These are phyloP conservation scores for Panorpa germanica DNA, from an alignment of 2,888 invertebrate species.

Conservation along the genomic window DNA sequence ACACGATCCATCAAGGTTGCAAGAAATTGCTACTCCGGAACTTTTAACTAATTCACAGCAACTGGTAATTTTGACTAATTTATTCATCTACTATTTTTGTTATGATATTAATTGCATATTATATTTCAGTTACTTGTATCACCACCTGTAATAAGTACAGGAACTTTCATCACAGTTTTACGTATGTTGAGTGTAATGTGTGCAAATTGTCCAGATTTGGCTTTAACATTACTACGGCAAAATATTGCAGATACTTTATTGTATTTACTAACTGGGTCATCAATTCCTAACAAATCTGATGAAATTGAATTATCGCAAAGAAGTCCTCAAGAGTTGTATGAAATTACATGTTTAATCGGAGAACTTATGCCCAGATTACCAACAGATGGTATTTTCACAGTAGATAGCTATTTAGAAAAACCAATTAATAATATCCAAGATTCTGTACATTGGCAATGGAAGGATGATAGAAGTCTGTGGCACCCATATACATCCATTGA, in stretches of 20 bases:
- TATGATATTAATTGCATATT: constrained; percentile 1
- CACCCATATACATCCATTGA: constrained; percentile 88
- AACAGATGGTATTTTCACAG: constrained; percentile 85
- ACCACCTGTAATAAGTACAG: constrained; percentile 87
- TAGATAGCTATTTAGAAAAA: constrained; percentile 71
- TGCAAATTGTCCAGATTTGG: constrained; percentile 84
- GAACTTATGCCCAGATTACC: constrained; percentile 95
- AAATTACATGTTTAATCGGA: constrained; percentile 91
- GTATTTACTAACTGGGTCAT: constrained; percentile 82
- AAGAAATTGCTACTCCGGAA: constrained; percentile 86
- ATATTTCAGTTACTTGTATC: constrained; percentile 46
- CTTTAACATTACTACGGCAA: constrained; percentile 77
- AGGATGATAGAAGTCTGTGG: constrained; percentile 85
- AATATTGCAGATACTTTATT: constrained; percentile 92
- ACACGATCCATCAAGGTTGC: constrained; percentile 71
- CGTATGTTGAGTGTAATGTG: constrained; percentile 95
- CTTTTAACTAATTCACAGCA: constrained; percentile 86
- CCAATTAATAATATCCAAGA: constrained; percentile 49
- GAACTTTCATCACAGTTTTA: constrained; percentile 90
- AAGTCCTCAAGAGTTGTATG: constrained; percentile 90
- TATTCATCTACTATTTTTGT: constrained; percentile 3
- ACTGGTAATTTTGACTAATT: constrained; percentile 34
- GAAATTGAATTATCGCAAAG: constrained; percentile 76
- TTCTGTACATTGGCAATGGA: constrained; percentile 91
- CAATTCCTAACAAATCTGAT: constrained; percentile 32